phyloP scores from a whole-genome alignment of 2,797 vertebrate species.

The Pogoniulus pusillus region DNA sequence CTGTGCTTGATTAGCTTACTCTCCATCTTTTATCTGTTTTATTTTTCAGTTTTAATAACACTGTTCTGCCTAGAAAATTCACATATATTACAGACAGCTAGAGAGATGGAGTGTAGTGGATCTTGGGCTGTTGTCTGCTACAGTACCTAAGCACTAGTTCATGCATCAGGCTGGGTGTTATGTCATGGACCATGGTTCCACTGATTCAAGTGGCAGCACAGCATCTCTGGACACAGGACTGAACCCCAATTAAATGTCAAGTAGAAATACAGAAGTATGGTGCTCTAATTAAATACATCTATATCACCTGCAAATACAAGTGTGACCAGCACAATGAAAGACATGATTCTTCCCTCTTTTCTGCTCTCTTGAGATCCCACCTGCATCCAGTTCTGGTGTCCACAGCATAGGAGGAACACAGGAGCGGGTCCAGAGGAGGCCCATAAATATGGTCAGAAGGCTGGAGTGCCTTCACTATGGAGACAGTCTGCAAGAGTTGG shows the following conservation, averaged over 20 bases:
- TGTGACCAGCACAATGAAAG: neutral
- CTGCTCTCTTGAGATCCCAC: no score
- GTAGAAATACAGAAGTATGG: neutral
- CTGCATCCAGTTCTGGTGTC: no score
- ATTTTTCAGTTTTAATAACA: neutral
- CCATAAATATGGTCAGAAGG: no score
- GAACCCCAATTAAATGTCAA: neutral
- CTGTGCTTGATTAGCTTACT: neutral
- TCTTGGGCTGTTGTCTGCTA: neutral
- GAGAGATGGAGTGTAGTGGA: neutral
- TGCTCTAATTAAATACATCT: neutral
- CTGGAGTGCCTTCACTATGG: no score
- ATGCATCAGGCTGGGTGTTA: neutral
- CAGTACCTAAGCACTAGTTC: neutral
- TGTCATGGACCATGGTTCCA: rapidly evolving
- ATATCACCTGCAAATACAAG: neutral
- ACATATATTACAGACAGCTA: neutral
- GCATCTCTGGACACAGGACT: neutral
- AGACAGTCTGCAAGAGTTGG: no score
- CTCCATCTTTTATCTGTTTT: neutral
- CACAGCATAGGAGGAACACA: no score
- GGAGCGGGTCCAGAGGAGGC: no score
- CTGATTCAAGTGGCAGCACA: neutral
- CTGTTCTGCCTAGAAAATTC: neutral
- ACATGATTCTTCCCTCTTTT: no score